These are phyloP conservation scores for Cathartes aura DNA, from an alignment of 2,113 vertebrate genomes.

Conservation along the genomic window DNA sequence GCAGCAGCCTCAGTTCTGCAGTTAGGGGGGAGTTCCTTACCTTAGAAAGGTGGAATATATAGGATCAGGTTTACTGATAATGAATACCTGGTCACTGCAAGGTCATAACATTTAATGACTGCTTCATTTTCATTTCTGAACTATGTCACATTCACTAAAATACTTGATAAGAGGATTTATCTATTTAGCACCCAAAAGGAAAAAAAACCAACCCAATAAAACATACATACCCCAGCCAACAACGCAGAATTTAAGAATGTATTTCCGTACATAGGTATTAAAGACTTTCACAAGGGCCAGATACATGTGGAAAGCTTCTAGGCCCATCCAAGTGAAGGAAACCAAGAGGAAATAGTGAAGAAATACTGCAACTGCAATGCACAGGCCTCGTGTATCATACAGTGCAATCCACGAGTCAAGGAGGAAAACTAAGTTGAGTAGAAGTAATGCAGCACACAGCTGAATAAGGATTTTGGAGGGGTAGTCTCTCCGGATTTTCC, in stretches of 20 bases:
- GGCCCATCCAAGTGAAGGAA: slow-evolving; percentile 96
- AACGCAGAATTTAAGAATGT: slow-evolving; percentile 93
- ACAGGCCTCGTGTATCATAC: slow-evolving; percentile 79
- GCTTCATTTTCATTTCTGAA: neutral
- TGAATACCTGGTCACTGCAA: neutral
- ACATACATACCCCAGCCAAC: slow-evolving; percentile 90
- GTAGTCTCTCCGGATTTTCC: slow-evolving; percentile 92
- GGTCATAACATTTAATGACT: neutral
- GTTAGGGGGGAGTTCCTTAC: neutral
- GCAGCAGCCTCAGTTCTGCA: neutral
- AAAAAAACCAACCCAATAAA: neutral
- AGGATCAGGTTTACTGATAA: neutral
- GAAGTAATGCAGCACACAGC: slow-evolving; percentile 86
- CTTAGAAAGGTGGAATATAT: neutral
- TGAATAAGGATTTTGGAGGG: slow-evolving; percentile 97
- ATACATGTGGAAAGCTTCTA: slow-evolving; percentile 98
- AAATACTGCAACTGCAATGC: slow-evolving; percentile 90
- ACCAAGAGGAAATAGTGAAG: slow-evolving; percentile 96
- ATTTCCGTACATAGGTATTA: slow-evolving; percentile 88
- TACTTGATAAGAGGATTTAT: neutral
- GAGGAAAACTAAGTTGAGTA: slow-evolving; percentile 90
- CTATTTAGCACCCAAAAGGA: neutral
- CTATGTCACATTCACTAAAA: neutral
- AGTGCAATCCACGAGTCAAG: slow-evolving; percentile 91
- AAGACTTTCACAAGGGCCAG: slow-evolving; percentile 94